Evolutionary conservation across 2,113 vertebrate species (phyloP).

Genomic region (Corapipo altera): DNA sequence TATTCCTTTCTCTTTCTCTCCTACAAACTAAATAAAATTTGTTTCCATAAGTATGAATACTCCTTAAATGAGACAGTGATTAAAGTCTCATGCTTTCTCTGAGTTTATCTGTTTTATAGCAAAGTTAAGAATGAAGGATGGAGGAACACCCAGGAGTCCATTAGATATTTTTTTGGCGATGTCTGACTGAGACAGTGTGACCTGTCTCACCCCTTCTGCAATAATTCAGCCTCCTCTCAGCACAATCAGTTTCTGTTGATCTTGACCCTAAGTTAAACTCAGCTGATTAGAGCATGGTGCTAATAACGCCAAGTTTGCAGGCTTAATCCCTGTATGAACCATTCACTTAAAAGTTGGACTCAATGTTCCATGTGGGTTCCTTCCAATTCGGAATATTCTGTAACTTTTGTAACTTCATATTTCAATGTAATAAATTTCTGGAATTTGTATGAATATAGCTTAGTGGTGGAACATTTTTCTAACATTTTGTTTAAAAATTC

Average conservation of each 20-base stretch:
- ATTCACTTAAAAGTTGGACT: neutral
- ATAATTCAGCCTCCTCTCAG: neutral
- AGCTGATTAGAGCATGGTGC: neutral
- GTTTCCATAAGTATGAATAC: neutral
- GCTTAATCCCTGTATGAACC: neutral
- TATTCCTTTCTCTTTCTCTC: neutral
- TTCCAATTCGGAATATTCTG: neutral
- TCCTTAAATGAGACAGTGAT: neutral
- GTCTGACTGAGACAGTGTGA: neutral
- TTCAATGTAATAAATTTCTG: neutral
- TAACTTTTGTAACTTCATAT: neutral
- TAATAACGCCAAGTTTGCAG: neutral
- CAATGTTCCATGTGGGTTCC: fast-evolving
- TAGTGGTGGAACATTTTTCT: neutral
- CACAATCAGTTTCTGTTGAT: neutral
- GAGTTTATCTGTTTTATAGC: neutral
- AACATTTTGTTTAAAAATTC: neutral
- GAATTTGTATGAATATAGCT: neutral
- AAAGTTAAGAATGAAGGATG: neutral
- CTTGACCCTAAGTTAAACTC: neutral
- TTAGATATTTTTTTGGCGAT: neutral
- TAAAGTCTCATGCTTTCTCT: neutral
- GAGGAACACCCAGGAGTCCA: neutral
- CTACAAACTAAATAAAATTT: neutral
- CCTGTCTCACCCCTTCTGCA: neutral